These are phyloP conservation scores for Pocillopora verrucosa DNA, from an alignment of 64 coral and sea anemone genomes.

Conservation along the genomic window DNA sequence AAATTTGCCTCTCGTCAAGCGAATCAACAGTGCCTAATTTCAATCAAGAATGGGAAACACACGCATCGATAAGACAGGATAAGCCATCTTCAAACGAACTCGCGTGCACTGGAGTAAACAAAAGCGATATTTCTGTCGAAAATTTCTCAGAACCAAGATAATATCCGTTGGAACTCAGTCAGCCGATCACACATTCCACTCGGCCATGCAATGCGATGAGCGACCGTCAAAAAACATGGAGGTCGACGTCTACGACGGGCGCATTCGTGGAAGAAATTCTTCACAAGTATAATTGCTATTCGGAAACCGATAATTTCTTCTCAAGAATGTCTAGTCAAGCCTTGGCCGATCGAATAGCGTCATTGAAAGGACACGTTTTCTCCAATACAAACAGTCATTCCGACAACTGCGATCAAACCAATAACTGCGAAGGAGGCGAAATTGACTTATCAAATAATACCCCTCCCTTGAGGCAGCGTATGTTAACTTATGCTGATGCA, in stretches of 20 bases:
- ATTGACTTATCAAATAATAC: constrained; percentile 61
- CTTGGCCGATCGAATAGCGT: constrained; percentile 40
- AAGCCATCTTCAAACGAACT: constrained; percentile 7
- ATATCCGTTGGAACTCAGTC: background rate
- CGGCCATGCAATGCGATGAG: constrained; percentile 32
- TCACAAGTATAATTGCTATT: constrained; percentile 37
- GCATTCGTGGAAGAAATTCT: constrained; percentile 49
- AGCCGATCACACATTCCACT: background rate
- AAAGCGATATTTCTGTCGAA: background rate
- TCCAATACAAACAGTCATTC: constrained; percentile 58
- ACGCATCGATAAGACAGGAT: background rate
- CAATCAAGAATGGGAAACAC: background rate
- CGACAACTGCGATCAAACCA: constrained; percentile 49
- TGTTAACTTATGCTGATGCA: constrained; percentile 27
- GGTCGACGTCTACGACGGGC: constrained; percentile 17
- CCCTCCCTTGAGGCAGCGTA: constrained; percentile 46
- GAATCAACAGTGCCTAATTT: background rate
- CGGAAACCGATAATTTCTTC: constrained; percentile 43
- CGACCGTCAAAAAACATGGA: constrained; percentile 9
- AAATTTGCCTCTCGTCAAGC: background rate
- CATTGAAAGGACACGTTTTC: constrained; percentile 57
- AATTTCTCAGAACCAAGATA: background rate
- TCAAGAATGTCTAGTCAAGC: constrained; percentile 38
- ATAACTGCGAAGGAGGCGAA: constrained; percentile 31
- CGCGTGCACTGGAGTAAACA: background rate